Conservation (phyloP, 2,797 vertebrate species). For the Aulostomus chinensis region DNA sequence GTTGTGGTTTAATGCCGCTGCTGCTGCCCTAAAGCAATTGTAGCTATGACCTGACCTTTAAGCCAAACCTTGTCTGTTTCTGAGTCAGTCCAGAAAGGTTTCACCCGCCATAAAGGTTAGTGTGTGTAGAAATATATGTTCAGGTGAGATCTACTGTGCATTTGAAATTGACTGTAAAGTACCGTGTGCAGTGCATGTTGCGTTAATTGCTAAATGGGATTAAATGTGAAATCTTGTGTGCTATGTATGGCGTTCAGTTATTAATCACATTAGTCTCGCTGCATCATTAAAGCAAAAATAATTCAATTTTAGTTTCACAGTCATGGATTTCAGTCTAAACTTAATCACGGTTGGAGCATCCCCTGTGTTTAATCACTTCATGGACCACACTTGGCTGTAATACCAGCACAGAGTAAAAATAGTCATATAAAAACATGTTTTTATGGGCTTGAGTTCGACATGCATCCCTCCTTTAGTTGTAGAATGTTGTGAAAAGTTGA, state of each 20-base stretch:
- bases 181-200: background rate
- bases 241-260: conserved; percentile 16
- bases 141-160: conserved; percentile 9
- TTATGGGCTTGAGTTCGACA: no score
- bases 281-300: no score
- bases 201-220: conserved; percentile 21
- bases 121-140: conserved; percentile 2
- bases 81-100: conserved; percentile 31
- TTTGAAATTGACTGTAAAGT: background rate
- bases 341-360: no score
- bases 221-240: conserved; percentile 23
- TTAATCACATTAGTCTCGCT: conserved; percentile 36
- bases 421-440: no score
- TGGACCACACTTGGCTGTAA: no score
- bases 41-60: conserved; percentile 66
- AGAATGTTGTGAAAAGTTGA: no score
- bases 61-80: conserved; percentile 13
- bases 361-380: no score
- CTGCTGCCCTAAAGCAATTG: conserved; percentile 43
- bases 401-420: no score
- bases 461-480: no score
- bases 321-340: no score
- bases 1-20: conserved; percentile 43
- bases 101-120: conserved; percentile 13
- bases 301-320: no score